These are phyloP conservation scores for Oligia fasciuncula DNA, from an alignment of 2,888 invertebrate species.

Conservation along the genomic window DNA sequence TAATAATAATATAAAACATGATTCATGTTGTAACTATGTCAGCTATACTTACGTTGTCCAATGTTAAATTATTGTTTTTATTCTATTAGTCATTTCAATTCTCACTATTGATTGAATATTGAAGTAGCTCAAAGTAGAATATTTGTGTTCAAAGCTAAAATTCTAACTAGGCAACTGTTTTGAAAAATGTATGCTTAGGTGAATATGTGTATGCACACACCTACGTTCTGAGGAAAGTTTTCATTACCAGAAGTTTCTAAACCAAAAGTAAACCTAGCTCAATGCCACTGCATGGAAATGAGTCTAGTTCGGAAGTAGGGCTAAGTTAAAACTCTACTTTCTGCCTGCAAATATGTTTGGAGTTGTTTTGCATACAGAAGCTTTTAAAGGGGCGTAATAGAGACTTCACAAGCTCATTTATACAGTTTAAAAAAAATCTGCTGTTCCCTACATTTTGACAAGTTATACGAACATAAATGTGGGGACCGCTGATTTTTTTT, in stretches of 20 bases:
- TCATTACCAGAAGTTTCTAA: constrained; percentile 25
- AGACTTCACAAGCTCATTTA: not conserved
- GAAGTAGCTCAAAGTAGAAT: not conserved
- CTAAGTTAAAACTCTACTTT: constrained; percentile 17
- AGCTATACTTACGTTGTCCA: not conserved
- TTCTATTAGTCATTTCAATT: constrained; percentile 30
- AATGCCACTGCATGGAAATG: constrained; percentile 22
- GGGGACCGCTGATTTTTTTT: too few species aligned
- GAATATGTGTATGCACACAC: constrained; percentile 1
- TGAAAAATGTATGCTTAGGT: not conserved
- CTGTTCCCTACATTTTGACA: too few species aligned
- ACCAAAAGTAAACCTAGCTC: constrained; percentile 28
- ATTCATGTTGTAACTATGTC: constrained; percentile 33
- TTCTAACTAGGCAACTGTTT: not conserved
- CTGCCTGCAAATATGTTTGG: not conserved
- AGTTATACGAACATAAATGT: too few species aligned
- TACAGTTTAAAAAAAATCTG: too few species aligned
- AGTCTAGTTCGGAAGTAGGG: constrained; percentile 44
- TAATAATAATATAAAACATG: constrained; percentile 28
- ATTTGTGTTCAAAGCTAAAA: not conserved
- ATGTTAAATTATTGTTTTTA: constrained; percentile 20
- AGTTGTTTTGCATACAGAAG: not conserved
- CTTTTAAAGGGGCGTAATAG: not conserved
- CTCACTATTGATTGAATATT: constrained; percentile 5
- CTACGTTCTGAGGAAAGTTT: constrained; percentile 21